Conservation (phyloP, 1,140 invertebrate genomes). For the Conopomorpha cramerella region DNA sequence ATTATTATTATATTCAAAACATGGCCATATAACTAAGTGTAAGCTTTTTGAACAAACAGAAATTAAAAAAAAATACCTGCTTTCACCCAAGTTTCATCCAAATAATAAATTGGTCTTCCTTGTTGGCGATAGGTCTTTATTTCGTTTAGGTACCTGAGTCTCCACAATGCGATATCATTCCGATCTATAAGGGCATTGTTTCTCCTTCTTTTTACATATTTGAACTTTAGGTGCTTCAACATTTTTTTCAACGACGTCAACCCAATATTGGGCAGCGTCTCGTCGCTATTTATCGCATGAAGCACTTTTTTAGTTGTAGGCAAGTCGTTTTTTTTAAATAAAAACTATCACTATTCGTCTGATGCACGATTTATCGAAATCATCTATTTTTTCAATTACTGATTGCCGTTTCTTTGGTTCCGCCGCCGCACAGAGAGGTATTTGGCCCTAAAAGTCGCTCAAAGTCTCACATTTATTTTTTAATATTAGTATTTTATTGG, state of each 20-base stretch:
- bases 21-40: no score
- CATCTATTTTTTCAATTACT: no score
- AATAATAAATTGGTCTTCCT: slow-evolving; percentile 1
- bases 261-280: slow-evolving; percentile 8
- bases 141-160: not conserved
- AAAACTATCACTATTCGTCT: slow-evolving; percentile 6
- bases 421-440: no score
- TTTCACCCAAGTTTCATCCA: slow-evolving; percentile 3
- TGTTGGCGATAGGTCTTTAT: not conserved
- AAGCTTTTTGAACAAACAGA: no score
- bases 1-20: no score
- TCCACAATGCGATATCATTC: slow-evolving; percentile 4
- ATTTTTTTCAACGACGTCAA: slow-evolving; percentile 6
- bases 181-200: slow-evolving; percentile 3
- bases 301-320: slow-evolving; percentile 10
- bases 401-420: no score
- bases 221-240: slow-evolving; percentile 7
- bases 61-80: not conserved
- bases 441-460: no score
- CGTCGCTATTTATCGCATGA: slow-evolving; percentile 7
- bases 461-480: no score
- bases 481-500: no score
- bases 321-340: slow-evolving; percentile 7
- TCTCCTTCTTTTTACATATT: slow-evolving; percentile 4
- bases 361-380: slow-evolving; percentile 7